A percentile compares a stretch with the other conserved stretches of the same genome.
phyloP scores from a whole-genome alignment of 1,140 invertebrate genomes.

The Parasteatoda tepidariorum region DNA sequence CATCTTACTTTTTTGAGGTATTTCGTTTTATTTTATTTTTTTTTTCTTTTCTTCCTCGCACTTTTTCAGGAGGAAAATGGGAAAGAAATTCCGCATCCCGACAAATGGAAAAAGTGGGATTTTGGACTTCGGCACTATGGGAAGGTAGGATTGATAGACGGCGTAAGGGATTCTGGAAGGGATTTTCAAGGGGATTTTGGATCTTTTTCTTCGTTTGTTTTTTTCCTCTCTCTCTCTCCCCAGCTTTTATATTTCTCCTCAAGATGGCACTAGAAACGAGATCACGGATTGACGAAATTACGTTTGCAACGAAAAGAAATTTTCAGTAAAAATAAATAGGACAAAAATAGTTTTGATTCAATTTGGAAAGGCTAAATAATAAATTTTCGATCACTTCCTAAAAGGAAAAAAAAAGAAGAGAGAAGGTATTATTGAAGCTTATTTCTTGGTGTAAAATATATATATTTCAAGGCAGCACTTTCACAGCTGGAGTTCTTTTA shows the following conservation, averaged over 20 bases:
- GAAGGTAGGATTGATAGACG: not conserved
- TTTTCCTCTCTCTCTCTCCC: not conserved
- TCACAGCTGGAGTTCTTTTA: too few relatives aligned
- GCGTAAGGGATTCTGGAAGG: not conserved
- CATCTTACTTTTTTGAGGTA: not conserved
- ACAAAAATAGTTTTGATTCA: not conserved
- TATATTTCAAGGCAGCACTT: too few relatives aligned
- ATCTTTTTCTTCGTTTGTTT: not conserved
- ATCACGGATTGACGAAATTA: not conserved
- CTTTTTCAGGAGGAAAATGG: not conserved
- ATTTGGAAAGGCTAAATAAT: too few relatives aligned
- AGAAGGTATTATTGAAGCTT: not conserved
- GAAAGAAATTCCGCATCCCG: not conserved
- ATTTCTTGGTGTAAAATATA: too few relatives aligned
- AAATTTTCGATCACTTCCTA: not conserved
- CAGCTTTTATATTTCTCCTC: not conserved
- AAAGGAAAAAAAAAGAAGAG: not conserved
- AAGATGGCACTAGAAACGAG: not conserved
- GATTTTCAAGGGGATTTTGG: not conserved
- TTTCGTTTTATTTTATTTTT: slow-evolving; percentile 7
- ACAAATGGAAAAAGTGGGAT: slow-evolving; percentile 48
- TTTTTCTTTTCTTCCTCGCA: not conserved
- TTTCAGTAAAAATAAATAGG: not conserved
- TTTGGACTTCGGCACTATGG: not conserved
- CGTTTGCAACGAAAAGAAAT: not conserved